Evolutionary conservation across 2,113 vertebrate species (phyloP), one percentile per base, ranked within the genome.

Genomic region (Maccullochella peelii): DNA sequence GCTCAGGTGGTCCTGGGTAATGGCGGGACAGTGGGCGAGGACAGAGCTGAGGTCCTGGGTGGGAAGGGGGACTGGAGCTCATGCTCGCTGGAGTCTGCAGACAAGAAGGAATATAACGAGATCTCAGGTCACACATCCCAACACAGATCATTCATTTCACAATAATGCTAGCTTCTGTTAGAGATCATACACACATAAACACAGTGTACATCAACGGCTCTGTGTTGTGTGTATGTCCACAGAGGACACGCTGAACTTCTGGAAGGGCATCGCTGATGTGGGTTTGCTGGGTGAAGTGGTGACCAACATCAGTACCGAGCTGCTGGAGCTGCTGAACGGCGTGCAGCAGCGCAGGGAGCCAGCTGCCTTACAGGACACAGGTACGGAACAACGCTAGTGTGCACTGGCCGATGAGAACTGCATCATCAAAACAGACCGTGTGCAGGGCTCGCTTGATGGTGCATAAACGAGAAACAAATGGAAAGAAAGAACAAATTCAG

Each of bases 211-310:
- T 0, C 30, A 6, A 18, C 7, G 25, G 50, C 36, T 55, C n/a
- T 30, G 2, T 12, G 23, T 58, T 73, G 42, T 16, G 36, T 77
- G 36, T 82, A 6, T 42, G 40, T 44, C 18, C 69, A 65, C 88
- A 99, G 98, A 99, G 94, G 98, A 99, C 86, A 98, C 98, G 0
- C 88, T 99, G 91, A 97, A 96, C 93, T 99, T 99, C 92, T 99
- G 98, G 98, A 99, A 97, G 87, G 98, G 98, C 80, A 99, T 99
- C 44, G 97, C 97, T 25, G 98, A 99, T 1, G 98, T 99, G 85
- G 98, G 98, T 21, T 92, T 99, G 87, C 97, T 99, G 95, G 98
- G 98, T 49, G 98, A 99, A 82, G 98, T 99, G 40, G 97, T 99
- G 77, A 97, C 96, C 91, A 99, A 99, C 91, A 97, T 99, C 89